phyloP scores from a whole-genome alignment of 2,797 vertebrate species.

The Cottoperca gobio region DNA sequence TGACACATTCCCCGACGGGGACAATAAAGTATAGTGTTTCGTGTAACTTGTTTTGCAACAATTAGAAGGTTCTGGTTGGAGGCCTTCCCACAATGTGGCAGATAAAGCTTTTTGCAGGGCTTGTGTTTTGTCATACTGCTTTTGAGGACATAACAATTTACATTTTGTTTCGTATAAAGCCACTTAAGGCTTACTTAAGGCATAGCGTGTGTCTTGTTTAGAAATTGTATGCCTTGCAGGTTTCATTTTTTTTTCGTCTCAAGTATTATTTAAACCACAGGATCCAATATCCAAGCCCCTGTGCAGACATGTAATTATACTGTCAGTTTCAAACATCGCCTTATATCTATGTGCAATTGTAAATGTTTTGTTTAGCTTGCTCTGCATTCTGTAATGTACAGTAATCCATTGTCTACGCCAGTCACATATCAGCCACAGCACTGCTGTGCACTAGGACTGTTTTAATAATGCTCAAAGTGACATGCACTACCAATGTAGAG shows the following conservation, averaged over 20 bases:
- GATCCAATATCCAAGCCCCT: too few relatives aligned
- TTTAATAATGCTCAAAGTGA: background rate
- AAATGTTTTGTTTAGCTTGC: too few relatives aligned
- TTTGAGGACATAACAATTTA: background rate
- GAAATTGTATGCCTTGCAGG: background rate
- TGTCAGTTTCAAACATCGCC: too few relatives aligned
- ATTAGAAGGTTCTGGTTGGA: background rate
- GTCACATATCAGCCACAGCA: background rate
- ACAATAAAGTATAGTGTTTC: too few relatives aligned
- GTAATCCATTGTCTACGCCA: background rate
- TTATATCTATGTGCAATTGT: too few relatives aligned
- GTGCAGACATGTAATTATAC: background rate
- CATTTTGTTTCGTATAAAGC: too few relatives aligned
- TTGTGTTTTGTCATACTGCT: background rate
- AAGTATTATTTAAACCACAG: background rate
- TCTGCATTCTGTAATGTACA: background rate
- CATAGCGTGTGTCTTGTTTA: background rate
- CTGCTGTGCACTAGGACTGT: background rate
- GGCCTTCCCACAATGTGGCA: background rate
- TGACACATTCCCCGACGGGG: too few relatives aligned
- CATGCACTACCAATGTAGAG: too few relatives aligned
- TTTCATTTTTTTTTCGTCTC: background rate
- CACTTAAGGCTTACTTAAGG: too few relatives aligned
- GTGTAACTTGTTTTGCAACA: too few relatives aligned
- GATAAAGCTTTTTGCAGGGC: background rate